Evolutionary conservation across 2,113 vertebrate genomes (phyloP), one percentile per base, ranked within the genome.

Genomic region (Dryoscopus gambensis): DNA sequence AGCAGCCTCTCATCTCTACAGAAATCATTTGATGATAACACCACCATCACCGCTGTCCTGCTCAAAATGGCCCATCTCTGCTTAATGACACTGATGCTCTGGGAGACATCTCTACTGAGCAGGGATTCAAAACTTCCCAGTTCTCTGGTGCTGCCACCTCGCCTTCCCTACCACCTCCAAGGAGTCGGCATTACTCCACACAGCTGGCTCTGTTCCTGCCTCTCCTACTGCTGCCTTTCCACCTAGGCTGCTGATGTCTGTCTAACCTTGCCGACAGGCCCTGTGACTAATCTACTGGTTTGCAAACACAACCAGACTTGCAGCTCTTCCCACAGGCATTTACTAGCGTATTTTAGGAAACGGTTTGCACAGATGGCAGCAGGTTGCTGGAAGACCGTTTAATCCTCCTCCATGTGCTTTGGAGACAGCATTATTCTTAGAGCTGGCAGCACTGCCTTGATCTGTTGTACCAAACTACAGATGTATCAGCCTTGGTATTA

Each of bases 261-360:
- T 18, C 79, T 56, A 80, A 83, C 89, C 83, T 65, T 57, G 23
- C 55, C 9, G 31, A 53, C 59, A 77, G 68, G 87, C 82, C 20
- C 1, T 4, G 3, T 57, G 75, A 85, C 59, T 93, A 86, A 95
- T 4, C 1, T 5, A 33, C 33, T 3, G 9, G 89, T 93, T 92
- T 95, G 86, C 76, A 97, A 95, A 95, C 89, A 93, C 52, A 78
- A n/a, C 50, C 83, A 95, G 88, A 74, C 83, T 95, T 6, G 4
- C 3, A 10, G 68, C 47, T 70, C 90, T 95, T 90, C 93, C 83
- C 83, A 65, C 71, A 70, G 63, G 88, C 92, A 30, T 52, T 90
- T 69, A 74, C 89, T 64, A 87, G 64, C 1, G 0, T 65, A 42
- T 92, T 96, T 95, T 19, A 73, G 69, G 90, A 75, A 86, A 55